phyloP scores from a whole-genome alignment of 2,888 invertebrate genomes.

The Heliconius ismenius region DNA sequence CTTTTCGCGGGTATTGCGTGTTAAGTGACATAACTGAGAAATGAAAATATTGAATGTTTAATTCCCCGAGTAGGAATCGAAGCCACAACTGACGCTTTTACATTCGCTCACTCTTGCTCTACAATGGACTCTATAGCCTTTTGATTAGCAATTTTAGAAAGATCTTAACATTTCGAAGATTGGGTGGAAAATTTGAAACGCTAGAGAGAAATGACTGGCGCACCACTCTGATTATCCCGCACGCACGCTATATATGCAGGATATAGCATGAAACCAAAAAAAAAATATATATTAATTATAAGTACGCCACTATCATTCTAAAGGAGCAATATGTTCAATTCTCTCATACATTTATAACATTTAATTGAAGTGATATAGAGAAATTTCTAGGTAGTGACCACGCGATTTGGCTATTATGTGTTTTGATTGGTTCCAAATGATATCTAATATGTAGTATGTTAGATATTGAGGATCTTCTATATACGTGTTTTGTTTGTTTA shows the following conservation, averaged over 20 bases:
- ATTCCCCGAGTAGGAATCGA: no score
- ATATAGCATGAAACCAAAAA: neutral
- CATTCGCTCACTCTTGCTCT: no score
- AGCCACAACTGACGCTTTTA: no score
- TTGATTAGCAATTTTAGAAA: no score
- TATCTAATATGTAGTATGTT: neutral
- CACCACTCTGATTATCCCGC: no score
- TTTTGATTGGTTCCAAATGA: conserved; percentile 25
- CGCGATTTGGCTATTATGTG: conserved; percentile 27
- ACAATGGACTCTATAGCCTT: no score
- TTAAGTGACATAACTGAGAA: no score
- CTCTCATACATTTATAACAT: conserved; percentile 3
- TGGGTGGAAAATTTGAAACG: no score
- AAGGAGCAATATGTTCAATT: neutral
- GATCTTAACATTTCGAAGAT: no score
- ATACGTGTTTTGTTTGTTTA: neutral
- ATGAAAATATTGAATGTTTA: no score
- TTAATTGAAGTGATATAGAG: conserved; percentile 7
- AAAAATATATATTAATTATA: neutral
- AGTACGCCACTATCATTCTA: neutral
- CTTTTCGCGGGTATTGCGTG: no score
- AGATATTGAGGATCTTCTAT: neutral
- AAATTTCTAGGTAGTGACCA: conserved; percentile 1
- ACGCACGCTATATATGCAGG: neutral
- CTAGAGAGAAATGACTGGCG: no score